Conservation (phyloP, 2,797 vertebrate genomes). For the Enteromius paludinosus region DNA sequence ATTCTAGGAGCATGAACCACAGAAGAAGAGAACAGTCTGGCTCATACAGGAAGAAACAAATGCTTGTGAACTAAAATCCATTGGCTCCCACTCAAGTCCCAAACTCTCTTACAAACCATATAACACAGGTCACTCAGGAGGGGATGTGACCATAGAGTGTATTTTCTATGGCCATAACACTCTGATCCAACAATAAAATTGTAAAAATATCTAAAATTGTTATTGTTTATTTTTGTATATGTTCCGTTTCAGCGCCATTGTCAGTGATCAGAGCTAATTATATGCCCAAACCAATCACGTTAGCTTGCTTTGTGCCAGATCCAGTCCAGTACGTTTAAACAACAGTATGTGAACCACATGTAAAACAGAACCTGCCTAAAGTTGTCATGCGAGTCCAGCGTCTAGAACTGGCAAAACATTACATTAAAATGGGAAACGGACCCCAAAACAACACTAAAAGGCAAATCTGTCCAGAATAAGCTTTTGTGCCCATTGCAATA, state of each 20-base stretch:
- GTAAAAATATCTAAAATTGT: constrained; percentile 36
- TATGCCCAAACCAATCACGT: constrained; percentile 14
- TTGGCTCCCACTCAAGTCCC: constrained; percentile 16
- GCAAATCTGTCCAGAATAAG: not conserved
- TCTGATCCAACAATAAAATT: constrained; percentile 30
- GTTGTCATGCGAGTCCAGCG: not conserved
- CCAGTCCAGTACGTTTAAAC: constrained; percentile 18
- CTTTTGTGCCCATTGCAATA: constrained; percentile 9
- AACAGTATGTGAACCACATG: constrained; percentile 23
- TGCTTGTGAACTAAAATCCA: constrained; percentile 34
- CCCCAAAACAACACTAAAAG: constrained; percentile 13
- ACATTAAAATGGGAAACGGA: constrained; percentile 15
- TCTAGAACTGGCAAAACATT: constrained; percentile 20
- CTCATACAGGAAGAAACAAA: constrained; percentile 36
- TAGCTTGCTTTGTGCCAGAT: constrained; percentile 41
- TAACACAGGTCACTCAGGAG: constrained; percentile 14
- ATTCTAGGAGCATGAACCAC: constrained; percentile 47
- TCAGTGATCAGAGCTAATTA: constrained; percentile 39
- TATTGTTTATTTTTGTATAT: constrained; percentile 11
- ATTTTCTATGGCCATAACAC: constrained; percentile 35
- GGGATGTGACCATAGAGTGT: constrained; percentile 13
- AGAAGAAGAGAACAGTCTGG: constrained; percentile 38
- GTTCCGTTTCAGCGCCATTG: constrained; percentile 3
- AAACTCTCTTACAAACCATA: constrained; percentile 33
- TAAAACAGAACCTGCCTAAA: constrained; percentile 10